phyloP scores from a whole-genome alignment of 2,797 vertebrate genomes.

The Notolepis coatsorum region DNA sequence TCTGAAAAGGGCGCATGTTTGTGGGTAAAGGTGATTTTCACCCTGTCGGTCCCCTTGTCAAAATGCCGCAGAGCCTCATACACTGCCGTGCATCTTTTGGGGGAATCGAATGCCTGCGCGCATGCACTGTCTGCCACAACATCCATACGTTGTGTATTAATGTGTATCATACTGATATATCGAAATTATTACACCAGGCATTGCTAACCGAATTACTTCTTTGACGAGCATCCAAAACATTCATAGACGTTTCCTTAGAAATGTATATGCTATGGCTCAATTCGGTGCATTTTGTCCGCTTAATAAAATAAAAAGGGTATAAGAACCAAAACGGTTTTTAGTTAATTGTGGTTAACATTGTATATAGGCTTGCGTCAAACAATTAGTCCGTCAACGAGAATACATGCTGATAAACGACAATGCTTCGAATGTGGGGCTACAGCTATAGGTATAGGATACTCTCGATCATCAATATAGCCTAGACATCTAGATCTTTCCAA shows the following conservation, averaged over 20 bases:
- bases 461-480: slow-evolving; percentile 24
- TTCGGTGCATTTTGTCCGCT: slow-evolving; percentile 47
- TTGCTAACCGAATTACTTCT: slow-evolving; percentile 32
- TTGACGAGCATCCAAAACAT: slow-evolving; percentile 17
- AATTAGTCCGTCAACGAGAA: slow-evolving; percentile 7
- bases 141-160: slow-evolving; percentile 21
- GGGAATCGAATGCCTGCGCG: slow-evolving; percentile 52
- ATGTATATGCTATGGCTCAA: slow-evolving; percentile 27
- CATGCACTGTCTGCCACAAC: slow-evolving; percentile 38
- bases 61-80: slow-evolving; percentile 87
- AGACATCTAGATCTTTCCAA: slow-evolving; percentile 28
- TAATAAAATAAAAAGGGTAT: background rate
- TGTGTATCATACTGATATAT: slow-evolving; percentile 9
- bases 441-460: slow-evolving; percentile 58
- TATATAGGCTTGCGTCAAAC: background rate
- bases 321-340: background rate
- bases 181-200: slow-evolving; percentile 6
- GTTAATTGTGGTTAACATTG: background rate
- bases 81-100: slow-evolving; percentile 58
- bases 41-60: slow-evolving; percentile 57
- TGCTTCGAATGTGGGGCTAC: slow-evolving; percentile 40
- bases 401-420: slow-evolving; percentile 36
- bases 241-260: slow-evolving; percentile 11
- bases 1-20: slow-evolving; percentile 25
- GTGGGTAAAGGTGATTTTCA: slow-evolving; percentile 28